phyloP scores from a whole-genome alignment of 37 sponge, comb jelly and placozoan genomes.

The Oscarella lobularis region DNA sequence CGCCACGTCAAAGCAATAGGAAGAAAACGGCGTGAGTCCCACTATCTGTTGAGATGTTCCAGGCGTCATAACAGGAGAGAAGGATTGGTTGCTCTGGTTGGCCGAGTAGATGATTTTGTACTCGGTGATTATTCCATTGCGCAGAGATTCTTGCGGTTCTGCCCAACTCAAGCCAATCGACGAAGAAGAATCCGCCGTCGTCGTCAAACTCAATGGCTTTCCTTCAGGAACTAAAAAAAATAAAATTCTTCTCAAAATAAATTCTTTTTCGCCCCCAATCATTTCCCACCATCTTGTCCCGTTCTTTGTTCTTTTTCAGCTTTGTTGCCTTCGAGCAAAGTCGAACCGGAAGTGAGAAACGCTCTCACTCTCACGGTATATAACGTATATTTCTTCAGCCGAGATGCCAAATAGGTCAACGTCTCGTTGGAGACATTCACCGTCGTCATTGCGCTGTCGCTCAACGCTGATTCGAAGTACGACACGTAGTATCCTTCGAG shows the following conservation, averaged over 20 bases:
- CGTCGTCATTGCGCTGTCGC: not conserved
- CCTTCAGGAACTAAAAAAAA: not conserved
- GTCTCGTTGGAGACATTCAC: not conserved
- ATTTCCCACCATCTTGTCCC: no score
- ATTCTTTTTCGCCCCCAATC: no score
- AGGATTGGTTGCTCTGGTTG: not conserved
- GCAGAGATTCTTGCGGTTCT: not conserved
- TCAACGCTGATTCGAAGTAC: not conserved
- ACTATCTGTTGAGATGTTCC: not conserved
- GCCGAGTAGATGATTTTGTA: not conserved
- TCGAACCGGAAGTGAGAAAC: no score
- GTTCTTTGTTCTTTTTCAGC: no score
- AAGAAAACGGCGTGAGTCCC: not conserved
- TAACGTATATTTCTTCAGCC: not conserved
- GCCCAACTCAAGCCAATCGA: not conserved
- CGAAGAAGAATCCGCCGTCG: not conserved
- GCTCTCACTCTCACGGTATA: not conserved
- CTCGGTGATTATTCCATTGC: constrained; percentile 2
- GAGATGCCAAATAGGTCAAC: not conserved
- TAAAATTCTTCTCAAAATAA: no score
- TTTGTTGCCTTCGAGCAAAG: no score
- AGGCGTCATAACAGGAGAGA: not conserved
- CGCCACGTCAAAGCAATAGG: not conserved
- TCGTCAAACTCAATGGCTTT: not conserved
- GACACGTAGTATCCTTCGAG: not conserved